A percentile compares a stretch with the other conserved stretches of the same genome.
Conservation (phyloP, 2,113 vertebrate species). For the Solenodon paradoxus region DNA sequence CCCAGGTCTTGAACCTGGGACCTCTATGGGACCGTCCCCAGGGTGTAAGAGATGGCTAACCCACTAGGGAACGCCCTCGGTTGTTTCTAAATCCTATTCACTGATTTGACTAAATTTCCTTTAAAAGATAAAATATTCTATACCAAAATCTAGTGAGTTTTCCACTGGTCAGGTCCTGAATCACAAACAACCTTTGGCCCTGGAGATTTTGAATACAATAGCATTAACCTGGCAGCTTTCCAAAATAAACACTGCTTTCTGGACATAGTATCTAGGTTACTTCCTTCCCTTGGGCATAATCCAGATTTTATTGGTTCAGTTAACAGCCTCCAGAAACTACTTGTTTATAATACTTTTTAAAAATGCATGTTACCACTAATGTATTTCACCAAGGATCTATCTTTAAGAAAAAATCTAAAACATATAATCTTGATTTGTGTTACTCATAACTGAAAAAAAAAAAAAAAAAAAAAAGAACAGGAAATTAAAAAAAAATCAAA, state of each 20-base stretch:
- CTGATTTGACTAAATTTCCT: conserved; percentile 24
- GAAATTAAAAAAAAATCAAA: not conserved
- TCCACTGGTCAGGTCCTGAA: conserved; percentile 33
- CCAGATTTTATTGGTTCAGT: not conserved
- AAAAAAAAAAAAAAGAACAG: too few species aligned
- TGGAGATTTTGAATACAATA: conserved; percentile 45
- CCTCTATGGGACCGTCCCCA: too few species aligned
- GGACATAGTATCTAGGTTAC: conserved; percentile 49
- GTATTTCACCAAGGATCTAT: not conserved
- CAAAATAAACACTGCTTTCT: conserved; percentile 65
- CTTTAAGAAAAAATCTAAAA: conserved; percentile 39
- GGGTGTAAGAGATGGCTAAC: too few species aligned
- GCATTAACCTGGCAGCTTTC: conserved; percentile 33
- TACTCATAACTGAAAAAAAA: conserved; percentile 3
- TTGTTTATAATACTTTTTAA: not conserved
- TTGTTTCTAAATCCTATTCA: conserved; percentile 5
- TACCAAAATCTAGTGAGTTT: conserved; percentile 44
- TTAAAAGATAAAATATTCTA: conserved; percentile 50
- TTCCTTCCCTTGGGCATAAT: conserved; percentile 54
- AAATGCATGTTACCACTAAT: conserved; percentile 5
- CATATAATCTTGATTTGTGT: not conserved
- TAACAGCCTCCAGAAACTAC: conserved; percentile 29
- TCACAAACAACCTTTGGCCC: conserved; percentile 32
- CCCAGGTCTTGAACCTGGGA: too few species aligned
- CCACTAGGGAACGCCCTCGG: too few species aligned